A percentile compares a stretch with the other conserved stretches of the same genome.
Evolutionary conservation across 2,113 vertebrate species (phyloP).

Genomic region (Callithrix jacchus): DNA sequence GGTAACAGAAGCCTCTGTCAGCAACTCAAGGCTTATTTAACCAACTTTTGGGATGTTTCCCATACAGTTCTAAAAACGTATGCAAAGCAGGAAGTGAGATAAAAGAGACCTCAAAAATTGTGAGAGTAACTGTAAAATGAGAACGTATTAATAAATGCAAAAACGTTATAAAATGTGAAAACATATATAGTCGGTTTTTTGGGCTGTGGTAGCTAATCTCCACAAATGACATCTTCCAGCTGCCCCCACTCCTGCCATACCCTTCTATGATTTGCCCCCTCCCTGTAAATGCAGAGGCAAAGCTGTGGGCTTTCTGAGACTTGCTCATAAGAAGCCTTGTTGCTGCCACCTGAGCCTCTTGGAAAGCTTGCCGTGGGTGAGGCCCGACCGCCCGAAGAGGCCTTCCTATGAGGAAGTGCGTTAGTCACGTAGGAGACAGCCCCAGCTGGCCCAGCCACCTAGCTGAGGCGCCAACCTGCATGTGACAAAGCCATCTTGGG

Average conservation of each 20-base stretch:
- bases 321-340: not conserved
- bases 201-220: not conserved
- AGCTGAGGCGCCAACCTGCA: rapidly evolving
- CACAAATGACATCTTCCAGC: not conserved
- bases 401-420: not conserved
- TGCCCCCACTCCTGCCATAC: not conserved
- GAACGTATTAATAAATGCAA: not conserved
- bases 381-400: not conserved
- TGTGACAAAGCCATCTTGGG: not conserved
- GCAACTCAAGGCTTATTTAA: not conserved
- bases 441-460: not conserved
- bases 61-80: not conserved
- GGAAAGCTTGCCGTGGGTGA: not conserved
- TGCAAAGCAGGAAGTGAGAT: not conserved
- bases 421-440: not conserved
- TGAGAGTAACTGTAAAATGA: not conserved
- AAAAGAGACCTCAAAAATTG: not conserved
- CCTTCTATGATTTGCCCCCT: not conserved
- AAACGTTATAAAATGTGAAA: not conserved
- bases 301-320: not conserved
- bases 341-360: not conserved
- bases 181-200: not conserved
- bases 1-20: not conserved
- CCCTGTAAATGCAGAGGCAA: rapidly evolving
- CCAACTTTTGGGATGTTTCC: conserved; percentile 1